Conservation (phyloP, 2,888 invertebrate species). For the Cosmorhoe ocellata region DNA sequence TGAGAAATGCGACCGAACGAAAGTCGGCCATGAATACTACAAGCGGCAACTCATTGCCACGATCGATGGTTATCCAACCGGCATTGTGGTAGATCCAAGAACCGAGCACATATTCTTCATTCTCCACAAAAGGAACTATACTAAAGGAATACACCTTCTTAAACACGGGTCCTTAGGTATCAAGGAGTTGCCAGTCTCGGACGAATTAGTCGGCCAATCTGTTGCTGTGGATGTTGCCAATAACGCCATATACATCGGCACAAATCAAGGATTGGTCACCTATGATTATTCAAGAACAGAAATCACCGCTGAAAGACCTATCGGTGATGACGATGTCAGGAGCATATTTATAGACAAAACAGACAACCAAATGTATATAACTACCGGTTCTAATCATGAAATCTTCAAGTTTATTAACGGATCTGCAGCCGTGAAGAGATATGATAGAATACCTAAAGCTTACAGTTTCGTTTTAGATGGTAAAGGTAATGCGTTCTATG, state of each 20-base stretch:
- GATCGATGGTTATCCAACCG: conserved; percentile 71
- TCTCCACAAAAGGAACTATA: conserved; percentile 71
- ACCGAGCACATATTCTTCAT: conserved; percentile 73
- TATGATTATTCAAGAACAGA: conserved; percentile 65
- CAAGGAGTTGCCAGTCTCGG: conserved; percentile 63
- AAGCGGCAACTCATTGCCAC: conserved; percentile 69
- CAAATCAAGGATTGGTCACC: conserved; percentile 67
- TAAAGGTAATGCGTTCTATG: conserved; percentile 69
- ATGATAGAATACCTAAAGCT: conserved; percentile 68
- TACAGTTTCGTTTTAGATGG: conserved; percentile 67
- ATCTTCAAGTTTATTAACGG: conserved; percentile 68
- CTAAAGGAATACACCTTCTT: conserved; percentile 68
- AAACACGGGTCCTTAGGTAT: conserved; percentile 69
- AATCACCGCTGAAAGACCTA: conserved; percentile 66
- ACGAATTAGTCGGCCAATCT: conserved; percentile 68
- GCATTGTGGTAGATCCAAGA: conserved; percentile 63
- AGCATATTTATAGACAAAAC: conserved; percentile 69
- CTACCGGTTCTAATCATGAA: conserved; percentile 65
- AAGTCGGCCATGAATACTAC: conserved; percentile 67
- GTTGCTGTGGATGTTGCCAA: conserved; percentile 57
- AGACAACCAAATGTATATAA: conserved; percentile 70
- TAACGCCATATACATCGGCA: conserved; percentile 67
- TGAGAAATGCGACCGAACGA: conserved; percentile 68
- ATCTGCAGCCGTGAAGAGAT: conserved; percentile 68
- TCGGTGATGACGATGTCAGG: conserved; percentile 73